These are phyloP conservation scores for Abrostola tripartita DNA, from an alignment of 2,888 invertebrate genomes.

Conservation along the genomic window DNA sequence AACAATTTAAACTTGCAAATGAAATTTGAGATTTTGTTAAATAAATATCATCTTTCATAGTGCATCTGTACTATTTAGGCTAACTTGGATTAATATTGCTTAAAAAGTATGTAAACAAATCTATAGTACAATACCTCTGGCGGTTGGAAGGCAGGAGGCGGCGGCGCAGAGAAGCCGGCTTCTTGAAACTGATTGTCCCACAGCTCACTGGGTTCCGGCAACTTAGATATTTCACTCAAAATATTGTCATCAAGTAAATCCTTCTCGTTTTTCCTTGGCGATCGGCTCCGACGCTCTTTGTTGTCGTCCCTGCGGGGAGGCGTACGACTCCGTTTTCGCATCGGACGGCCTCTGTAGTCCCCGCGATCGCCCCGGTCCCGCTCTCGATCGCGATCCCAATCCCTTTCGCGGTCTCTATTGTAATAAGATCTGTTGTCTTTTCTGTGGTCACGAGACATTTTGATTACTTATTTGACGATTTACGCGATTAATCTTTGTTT, in stretches of 20 bases:
- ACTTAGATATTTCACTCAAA: constrained; percentile 79
- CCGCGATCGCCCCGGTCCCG: constrained; percentile 56
- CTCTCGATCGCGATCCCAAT: constrained; percentile 64
- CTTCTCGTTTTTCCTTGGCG: constrained; percentile 78
- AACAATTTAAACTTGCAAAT: neutral
- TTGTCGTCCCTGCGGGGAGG: constrained; percentile 61
- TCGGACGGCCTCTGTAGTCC: constrained; percentile 55
- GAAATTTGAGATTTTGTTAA: no score
- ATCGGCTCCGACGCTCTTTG: constrained; percentile 68
- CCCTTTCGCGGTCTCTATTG: constrained; percentile 64
- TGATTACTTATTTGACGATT: constrained; percentile 5
- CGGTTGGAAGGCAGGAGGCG: constrained; percentile 60
- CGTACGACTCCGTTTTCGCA: constrained; percentile 72
- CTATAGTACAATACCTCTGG: constrained; percentile 62
- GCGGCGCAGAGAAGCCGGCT: constrained; percentile 56
- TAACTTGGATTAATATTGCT: no score
- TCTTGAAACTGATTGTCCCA: constrained; percentile 82
- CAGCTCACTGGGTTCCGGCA: constrained; percentile 81
- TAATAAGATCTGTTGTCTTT: constrained; percentile 59
- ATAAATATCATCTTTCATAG: no score
- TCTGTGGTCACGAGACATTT: constrained; percentile 71
- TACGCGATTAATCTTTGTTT: constrained; percentile 11
- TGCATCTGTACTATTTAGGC: no score
- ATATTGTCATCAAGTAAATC: constrained; percentile 81
- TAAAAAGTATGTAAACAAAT: neutral